Percentiles rank a stretch among this genome's conserved stretches.
Evolutionary conservation across 1,140 invertebrate species (phyloP).

Genomic region (Procambarus clarkii): DNA sequence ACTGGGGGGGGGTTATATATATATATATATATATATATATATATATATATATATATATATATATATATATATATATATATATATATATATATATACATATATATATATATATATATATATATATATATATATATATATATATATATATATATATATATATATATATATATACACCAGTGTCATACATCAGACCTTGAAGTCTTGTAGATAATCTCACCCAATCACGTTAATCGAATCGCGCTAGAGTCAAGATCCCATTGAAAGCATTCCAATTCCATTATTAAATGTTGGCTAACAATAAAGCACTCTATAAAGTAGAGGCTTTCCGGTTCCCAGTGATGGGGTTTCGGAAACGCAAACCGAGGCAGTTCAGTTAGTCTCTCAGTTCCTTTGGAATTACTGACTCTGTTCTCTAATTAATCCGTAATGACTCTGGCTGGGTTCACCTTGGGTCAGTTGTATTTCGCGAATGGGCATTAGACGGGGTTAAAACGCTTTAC

Average conservation of each 20-base stretch:
- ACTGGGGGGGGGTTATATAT: too few relatives aligned
- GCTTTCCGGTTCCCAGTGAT: background rate
- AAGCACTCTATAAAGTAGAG: background rate
- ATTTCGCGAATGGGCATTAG: background rate
- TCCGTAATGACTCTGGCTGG: background rate
- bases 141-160: too few relatives aligned
- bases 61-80: too few relatives aligned
- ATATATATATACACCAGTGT: too few relatives aligned
- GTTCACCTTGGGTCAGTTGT: background rate
- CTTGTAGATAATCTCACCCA: background rate
- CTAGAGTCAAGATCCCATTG: background rate
- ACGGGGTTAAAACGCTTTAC: background rate
- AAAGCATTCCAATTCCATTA: background rate
- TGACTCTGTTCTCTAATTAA: background rate
- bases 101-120: too few relatives aligned
- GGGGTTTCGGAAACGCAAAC: background rate
- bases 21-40: too few relatives aligned
- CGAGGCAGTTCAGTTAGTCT: background rate
- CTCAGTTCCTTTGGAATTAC: background rate
- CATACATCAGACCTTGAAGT: background rate
- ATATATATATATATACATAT: too few relatives aligned
- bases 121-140: too few relatives aligned
- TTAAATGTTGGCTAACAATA: background rate
- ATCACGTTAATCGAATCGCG: background rate
- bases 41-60: too few relatives aligned